Base-by-base conservation (phyloP, 2,113 vertebrate genomes). In the Daubentonia madagascariensis region DNA sequence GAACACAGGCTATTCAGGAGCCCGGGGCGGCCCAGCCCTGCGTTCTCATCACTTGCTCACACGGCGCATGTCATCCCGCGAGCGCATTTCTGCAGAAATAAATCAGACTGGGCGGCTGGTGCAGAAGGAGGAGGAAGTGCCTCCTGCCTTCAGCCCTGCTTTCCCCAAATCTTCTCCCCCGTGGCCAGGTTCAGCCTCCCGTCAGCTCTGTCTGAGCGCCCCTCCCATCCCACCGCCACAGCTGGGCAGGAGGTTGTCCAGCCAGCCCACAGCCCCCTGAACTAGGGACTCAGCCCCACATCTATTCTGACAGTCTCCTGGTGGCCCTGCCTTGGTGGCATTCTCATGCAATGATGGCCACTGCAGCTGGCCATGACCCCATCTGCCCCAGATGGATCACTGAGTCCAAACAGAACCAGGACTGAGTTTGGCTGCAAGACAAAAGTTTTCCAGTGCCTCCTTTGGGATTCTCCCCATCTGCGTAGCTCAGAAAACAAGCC, bases 1-100 rank as follows among this genome's bases (percentile, higher is more conserved):
- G 73, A 30, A 4, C 16, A 5, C 25, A 0, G 76, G 57, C 81
- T 13, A 0, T n/a, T 4, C 28, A 72, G 59, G 12, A 13, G 86
- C 13, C 79, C 25, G 0, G 87, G 57, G 3, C 0, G 4, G 75
- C 61, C 65, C 95, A 0, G 0, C 37, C 3, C n/a, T 0, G 30
- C 25, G 0, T 23, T 5, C 61, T 59, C 28, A 0, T 5, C 0
- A 3, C 43, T 18, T 8, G 30, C 13, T n/a, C 54, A 0, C 8
- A 12, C 30, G 65, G 43, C 35, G 20, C 83, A 1, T 25, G 63
- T 40, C 35, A 11, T 25, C 67, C 73, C 67, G 13, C 3, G 6
- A 37, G 14, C 0, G 9, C 0, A 12, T 22, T 37, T 63, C 93
- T 97, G 61, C 40, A 50, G 65, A 89, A 89, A 72, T 89, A 48